These are phyloP conservation scores for Sprattus sprattus DNA, from an alignment of 2,113 vertebrate genomes.

Conservation along the genomic window DNA sequence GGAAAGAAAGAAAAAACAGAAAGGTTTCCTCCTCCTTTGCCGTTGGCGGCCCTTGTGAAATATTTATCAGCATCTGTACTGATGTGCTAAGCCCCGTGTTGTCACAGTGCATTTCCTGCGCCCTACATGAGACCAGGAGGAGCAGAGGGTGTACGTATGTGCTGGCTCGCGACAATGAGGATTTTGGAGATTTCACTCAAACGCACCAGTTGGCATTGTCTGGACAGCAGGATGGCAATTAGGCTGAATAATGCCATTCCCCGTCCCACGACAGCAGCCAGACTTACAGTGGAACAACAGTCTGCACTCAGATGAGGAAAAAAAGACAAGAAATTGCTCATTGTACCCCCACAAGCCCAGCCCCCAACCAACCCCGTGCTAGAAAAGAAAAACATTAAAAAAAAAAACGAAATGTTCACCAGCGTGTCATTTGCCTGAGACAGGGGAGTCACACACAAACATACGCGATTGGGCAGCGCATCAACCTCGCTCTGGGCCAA, in stretches of 20 bases:
- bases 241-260: slow-evolving; percentile 24
- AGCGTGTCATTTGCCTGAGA: background rate
- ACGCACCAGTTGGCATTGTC: slow-evolving; percentile 32
- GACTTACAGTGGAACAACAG: background rate
- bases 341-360: slow-evolving; percentile 12
- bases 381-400: background rate
- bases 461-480: slow-evolving; percentile 47
- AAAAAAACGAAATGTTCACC: slow-evolving; percentile 23
- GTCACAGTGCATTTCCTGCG: slow-evolving; percentile 39
- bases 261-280: background rate
- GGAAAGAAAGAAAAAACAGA: slow-evolving; percentile 41
- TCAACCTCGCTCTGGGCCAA: slow-evolving; percentile 44
- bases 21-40: slow-evolving; percentile 51
- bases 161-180: slow-evolving; percentile 6
- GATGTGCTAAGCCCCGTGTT: slow-evolving; percentile 54
- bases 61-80: slow-evolving; percentile 62
- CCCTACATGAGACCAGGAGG: slow-evolving; percentile 36
- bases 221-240: slow-evolving; percentile 40
- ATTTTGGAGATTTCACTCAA: slow-evolving; percentile 32
- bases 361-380: background rate
- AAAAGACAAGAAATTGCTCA: background rate
- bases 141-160: slow-evolving; percentile 22
- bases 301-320: background rate
- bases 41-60: slow-evolving; percentile 51
- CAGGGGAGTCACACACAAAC: background rate